Conservation (phyloP, 2,113 vertebrate species). For the Mustelus asterias region DNA sequence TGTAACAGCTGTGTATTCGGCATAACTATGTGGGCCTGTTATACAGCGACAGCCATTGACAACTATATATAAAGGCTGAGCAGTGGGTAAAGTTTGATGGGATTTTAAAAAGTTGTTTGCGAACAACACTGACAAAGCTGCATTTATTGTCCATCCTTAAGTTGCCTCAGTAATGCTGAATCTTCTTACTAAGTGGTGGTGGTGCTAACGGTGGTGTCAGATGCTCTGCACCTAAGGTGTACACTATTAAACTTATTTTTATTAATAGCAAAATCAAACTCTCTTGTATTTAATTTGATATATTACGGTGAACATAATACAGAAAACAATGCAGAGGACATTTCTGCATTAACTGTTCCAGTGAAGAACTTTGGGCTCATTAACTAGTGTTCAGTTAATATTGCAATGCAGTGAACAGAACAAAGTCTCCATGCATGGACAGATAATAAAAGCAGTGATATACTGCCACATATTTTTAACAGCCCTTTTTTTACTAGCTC, state of each 20-base stretch:
- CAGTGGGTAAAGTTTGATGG: too few relatives aligned
- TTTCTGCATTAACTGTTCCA: conserved; percentile 29
- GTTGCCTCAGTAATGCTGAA: background rate
- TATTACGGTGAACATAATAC: background rate
- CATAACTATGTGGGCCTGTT: background rate
- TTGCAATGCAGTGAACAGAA: background rate
- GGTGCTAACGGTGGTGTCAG: background rate
- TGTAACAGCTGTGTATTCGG: background rate
- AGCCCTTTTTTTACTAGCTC: background rate
- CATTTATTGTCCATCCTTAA: background rate
- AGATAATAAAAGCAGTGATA: conserved; percentile 33
- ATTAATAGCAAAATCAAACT: background rate
- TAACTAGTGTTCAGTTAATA: conserved; percentile 10
- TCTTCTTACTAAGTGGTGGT: background rate
- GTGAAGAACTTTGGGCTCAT: background rate
- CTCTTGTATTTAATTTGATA: background rate
- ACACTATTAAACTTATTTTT: conserved; percentile 1
- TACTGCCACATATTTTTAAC: conserved; percentile 29
- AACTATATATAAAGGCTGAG: background rate
- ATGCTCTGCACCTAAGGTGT: background rate
- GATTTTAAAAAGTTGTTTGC: too few relatives aligned
- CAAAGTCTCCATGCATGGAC: background rate
- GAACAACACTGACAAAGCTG: too few relatives aligned
- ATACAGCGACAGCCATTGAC: background rate
- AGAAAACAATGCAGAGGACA: background rate